Conservation (phyloP, 1,140 invertebrate species). For the Caenorhabditis tropicalis region DNA sequence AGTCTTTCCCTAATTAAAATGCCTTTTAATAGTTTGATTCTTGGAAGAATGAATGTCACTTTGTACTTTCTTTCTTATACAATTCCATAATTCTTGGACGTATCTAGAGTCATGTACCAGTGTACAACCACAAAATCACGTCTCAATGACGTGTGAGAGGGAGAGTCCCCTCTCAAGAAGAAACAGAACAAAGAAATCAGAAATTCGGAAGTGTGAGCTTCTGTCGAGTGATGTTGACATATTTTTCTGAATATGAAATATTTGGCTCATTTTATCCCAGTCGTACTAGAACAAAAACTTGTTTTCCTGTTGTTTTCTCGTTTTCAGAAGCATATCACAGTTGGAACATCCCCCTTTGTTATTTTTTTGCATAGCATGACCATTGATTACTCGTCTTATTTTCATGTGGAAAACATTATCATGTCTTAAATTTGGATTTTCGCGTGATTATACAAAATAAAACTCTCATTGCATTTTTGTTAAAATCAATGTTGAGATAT, state of each 20-base stretch:
- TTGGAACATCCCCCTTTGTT: not conserved
- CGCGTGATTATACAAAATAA: too few species aligned
- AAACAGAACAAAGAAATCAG: conserved; percentile 11
- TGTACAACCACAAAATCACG: conserved; percentile 22
- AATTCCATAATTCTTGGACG: not conserved
- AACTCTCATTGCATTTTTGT: too few species aligned
- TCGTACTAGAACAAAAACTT: not conserved
- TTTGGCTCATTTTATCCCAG: not conserved
- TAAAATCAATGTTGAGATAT: too few species aligned
- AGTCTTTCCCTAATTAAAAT: not conserved
- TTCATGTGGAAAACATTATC: too few species aligned
- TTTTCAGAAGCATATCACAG: not conserved
- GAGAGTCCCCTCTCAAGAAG: too few species aligned
- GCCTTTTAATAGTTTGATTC: conserved; percentile 32
- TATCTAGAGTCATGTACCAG: not conserved
- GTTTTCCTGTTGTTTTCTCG: not conserved
- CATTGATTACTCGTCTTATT: not conserved
- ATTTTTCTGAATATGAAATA: conserved; percentile 30
- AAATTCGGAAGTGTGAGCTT: conserved; percentile 17
- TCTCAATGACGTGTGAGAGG: not conserved
- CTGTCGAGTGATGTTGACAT: conserved; percentile 25
- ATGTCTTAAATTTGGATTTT: too few species aligned
- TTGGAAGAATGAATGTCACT: not conserved
- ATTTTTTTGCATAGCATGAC: not conserved
- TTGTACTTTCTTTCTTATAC: conserved; percentile 19